These are phyloP conservation scores for Oreochromis spilurus DNA, from an alignment of 2,113 vertebrate species.

Conservation along the genomic window DNA sequence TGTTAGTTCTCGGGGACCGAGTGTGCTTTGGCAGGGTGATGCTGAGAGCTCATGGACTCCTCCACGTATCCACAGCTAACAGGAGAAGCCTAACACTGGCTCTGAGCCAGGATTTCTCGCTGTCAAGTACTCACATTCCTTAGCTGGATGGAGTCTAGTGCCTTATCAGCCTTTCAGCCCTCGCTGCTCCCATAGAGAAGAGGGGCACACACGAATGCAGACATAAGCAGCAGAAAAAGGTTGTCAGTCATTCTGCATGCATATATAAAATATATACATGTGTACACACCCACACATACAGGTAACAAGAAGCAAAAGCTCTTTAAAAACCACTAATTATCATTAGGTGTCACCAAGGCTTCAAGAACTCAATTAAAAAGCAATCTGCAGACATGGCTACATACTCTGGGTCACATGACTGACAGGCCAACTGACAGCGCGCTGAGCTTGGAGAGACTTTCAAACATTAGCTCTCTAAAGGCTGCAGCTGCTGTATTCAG, in stretches of 20 bases:
- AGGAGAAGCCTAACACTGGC: constrained; percentile 41
- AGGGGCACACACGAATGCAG: neutral
- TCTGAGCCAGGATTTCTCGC: constrained; percentile 34
- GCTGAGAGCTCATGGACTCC: constrained; percentile 48
- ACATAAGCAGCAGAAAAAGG: neutral
- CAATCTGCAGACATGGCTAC: constrained; percentile 19
- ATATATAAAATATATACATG: neutral
- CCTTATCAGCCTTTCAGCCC: constrained; percentile 55
- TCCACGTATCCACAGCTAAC: constrained; percentile 54
- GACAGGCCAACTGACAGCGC: constrained; percentile 36
- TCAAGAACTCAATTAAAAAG: neutral
- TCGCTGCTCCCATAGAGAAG: neutral
- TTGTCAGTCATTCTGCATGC: neutral
- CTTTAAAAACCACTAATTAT: neutral
- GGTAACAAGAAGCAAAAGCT: neutral
- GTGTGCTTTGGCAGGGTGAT: constrained; percentile 58
- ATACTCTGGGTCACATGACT: constrained; percentile 22
- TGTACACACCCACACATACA: neutral
- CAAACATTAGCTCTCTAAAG: constrained; percentile 12
- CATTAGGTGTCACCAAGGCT: neutral
- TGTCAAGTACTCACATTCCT: constrained; percentile 70
- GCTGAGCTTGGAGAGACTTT: constrained; percentile 28
- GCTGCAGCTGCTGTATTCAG: constrained; percentile 45
- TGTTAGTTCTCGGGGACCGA: constrained; percentile 41
- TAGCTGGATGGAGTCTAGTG: constrained; percentile 35